Evolutionary conservation across 2,113 vertebrate genomes (phyloP).

Genomic region (Callospermophilus lateralis): DNA sequence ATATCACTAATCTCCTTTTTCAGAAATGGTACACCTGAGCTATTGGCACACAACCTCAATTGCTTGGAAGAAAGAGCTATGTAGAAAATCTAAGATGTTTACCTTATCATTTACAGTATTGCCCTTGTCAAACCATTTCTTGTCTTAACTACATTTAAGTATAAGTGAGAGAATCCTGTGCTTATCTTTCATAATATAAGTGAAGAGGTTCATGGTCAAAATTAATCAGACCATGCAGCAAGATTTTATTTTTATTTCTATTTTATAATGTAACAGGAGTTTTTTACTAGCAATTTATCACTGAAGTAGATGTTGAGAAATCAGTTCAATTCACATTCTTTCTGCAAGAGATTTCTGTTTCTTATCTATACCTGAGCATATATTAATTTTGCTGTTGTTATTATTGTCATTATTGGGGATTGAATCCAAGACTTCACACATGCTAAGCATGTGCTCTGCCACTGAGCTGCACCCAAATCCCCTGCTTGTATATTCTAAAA

Average conservation of each 20-base stretch:
- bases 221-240: not conserved
- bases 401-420: not conserved
- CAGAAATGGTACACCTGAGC: not conserved
- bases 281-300: not conserved
- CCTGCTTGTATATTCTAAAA: not conserved
- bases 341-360: not conserved
- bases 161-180: not conserved
- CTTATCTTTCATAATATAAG: not conserved
- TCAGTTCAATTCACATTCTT: not conserved
- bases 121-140: not conserved
- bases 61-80: too few relatives aligned
- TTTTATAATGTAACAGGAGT: not conserved
- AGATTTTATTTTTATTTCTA: not conserved
- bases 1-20: not conserved
- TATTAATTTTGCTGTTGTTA: not conserved
- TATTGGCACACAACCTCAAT: not conserved
- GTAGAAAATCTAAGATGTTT: not conserved
- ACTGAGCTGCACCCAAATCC: rapidly evolving
- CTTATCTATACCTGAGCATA: not conserved
- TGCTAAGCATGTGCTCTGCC: not conserved
- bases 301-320: not conserved
- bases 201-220: not conserved
- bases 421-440: not conserved
- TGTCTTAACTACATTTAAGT: not conserved
- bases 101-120: not conserved